Percentiles rank a stretch among this genome's conserved stretches.
Conservation (phyloP, 2,113 vertebrate genomes). For the Bos javanicus region DNA sequence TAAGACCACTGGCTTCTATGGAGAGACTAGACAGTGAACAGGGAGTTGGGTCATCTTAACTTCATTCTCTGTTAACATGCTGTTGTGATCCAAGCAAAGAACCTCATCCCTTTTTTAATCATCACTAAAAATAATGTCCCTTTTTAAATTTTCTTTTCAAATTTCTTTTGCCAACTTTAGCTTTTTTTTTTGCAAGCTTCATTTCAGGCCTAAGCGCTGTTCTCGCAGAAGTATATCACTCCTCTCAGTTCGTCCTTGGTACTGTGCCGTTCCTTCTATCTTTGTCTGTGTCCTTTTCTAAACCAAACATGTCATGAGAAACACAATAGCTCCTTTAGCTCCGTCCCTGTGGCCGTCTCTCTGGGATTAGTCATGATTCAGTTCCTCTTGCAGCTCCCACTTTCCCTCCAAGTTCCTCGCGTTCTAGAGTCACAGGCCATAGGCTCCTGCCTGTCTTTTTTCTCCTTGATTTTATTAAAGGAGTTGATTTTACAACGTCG, state of each 20-base stretch:
- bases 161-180: not conserved
- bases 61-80: not conserved
- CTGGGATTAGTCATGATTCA: not conserved
- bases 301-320: slow-evolving; percentile 12
- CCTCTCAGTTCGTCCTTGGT: slow-evolving; percentile 13
- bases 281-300: not conserved
- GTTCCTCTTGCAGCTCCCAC: not conserved
- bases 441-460: not conserved
- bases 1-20: not conserved
- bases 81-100: not conserved
- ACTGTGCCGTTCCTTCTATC: slow-evolving; percentile 18
- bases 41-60: not conserved
- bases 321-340: not conserved
- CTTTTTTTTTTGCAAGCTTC: not conserved
- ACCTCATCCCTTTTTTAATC: not conserved
- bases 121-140: not conserved
- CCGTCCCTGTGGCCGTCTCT: not conserved
- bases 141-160: not conserved
- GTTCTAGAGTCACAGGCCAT: accelerated
- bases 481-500: not conserved
- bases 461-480: not conserved
- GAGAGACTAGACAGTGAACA: not conserved
- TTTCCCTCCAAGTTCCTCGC: not conserved
- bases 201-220: not conserved
- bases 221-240: slow-evolving; percentile 30